Conservation (phyloP, 2,888 invertebrate species). For the Diachrysia chrysitis region DNA sequence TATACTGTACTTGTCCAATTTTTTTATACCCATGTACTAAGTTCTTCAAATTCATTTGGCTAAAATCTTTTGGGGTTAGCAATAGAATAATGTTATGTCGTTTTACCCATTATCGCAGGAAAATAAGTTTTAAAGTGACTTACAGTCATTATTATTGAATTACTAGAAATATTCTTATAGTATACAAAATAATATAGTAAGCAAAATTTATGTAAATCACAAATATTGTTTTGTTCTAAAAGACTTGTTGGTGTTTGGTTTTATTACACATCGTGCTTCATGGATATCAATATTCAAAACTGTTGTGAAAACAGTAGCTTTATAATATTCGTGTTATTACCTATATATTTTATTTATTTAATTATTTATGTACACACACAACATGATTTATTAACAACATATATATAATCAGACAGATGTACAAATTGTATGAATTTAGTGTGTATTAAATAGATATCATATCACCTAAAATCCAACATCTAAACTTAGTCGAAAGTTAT, state of each 20-base stretch:
- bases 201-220: background rate
- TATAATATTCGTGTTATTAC: background rate
- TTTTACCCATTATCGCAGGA: background rate
- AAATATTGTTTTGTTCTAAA: background rate
- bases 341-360: background rate
- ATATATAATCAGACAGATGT: too few species aligned
- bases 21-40: background rate
- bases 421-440: too few species aligned
- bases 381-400: too few species aligned
- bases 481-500: background rate
- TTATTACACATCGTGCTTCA: background rate
- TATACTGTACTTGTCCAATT: background rate
- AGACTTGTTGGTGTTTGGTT: too few species aligned
- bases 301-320: background rate
- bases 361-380: background rate
- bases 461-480: background rate
- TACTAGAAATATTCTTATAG: constrained; percentile 13
- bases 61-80: background rate
- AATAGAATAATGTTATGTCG: background rate
- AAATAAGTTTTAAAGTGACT: background rate
- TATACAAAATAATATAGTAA: too few species aligned
- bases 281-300: background rate
- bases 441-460: too few species aligned
- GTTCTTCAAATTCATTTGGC: background rate
- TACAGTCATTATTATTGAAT: constrained; percentile 6